Percentiles rank a stretch among this genome's conserved stretches.
Evolutionary conservation across 2,113 vertebrate genomes (phyloP).

Genomic region (Cricetomys ansorgei): DNA sequence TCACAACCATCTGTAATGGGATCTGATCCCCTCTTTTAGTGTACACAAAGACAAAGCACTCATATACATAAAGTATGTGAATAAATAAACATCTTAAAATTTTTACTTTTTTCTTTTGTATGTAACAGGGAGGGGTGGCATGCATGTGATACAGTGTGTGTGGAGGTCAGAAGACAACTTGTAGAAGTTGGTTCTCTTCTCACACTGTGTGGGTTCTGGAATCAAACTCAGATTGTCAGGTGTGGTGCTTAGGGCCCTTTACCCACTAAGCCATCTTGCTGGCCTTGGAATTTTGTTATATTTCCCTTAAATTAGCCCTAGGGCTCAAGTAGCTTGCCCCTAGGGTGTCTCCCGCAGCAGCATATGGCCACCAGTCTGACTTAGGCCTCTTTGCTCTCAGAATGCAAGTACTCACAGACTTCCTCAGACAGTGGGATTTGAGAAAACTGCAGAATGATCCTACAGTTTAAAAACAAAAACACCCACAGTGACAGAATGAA

Average conservation of each 20-base stretch:
- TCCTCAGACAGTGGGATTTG: background rate
- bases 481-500: too few species aligned
- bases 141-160: background rate
- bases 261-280: background rate
- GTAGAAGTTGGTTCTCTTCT: background rate
- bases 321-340: too few species aligned
- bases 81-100: too few species aligned
- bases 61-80: too few species aligned
- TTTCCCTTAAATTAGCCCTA: background rate
- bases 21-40: too few species aligned
- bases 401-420: background rate
- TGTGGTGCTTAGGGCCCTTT: background rate
- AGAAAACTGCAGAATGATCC: background rate
- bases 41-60: too few species aligned
- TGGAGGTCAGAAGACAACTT: too few species aligned
- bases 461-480: background rate
- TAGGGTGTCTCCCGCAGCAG: rapidly evolving
- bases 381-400: background rate
- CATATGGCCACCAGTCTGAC: too few species aligned
- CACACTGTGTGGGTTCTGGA: background rate
- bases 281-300: background rate
- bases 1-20: too few species aligned
- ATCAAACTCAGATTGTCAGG: too few species aligned
- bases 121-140: background rate
- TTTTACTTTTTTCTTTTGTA: background rate